Conservation (phyloP, 2,888 invertebrate species). For the Sphaerophoria taeniata region DNA sequence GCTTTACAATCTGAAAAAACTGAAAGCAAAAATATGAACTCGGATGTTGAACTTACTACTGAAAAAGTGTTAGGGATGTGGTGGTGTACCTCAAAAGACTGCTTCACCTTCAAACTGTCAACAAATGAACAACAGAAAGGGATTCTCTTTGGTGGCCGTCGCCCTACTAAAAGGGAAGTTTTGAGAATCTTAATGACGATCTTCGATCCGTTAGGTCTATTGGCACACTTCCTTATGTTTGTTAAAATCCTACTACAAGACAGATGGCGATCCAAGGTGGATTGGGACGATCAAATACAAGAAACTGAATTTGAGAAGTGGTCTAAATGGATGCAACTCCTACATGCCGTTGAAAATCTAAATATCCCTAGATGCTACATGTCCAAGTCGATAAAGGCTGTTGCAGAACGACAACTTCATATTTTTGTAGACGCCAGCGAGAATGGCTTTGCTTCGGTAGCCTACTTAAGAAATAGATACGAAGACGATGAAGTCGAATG, state of each 20-base stretch:
- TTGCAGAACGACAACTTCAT: too few species aligned
- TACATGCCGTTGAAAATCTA: conserved; percentile 4
- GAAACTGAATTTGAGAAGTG: neutral
- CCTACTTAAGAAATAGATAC: too few species aligned
- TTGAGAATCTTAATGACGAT: neutral
- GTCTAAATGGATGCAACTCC: conserved; percentile 4
- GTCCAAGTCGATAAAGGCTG: too few species aligned
- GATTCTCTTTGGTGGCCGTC: neutral
- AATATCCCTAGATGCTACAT: too few species aligned
- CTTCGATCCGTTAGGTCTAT: neutral
- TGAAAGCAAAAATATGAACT: conserved; percentile 26
- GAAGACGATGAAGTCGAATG: too few species aligned
- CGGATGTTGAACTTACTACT: conserved; percentile 20
- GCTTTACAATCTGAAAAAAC: too few species aligned
- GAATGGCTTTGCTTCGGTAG: too few species aligned
- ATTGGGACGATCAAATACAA: neutral
- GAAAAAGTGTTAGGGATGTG: conserved; percentile 24
- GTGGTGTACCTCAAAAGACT: too few species aligned
- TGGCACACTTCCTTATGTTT: neutral
- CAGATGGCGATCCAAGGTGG: neutral
- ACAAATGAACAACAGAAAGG: neutral
- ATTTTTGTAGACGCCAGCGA: too few species aligned
- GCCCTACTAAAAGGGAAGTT: neutral
- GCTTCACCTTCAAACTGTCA: too few species aligned
- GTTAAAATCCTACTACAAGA: neutral